These are phyloP conservation scores for Osedax frankpressi DNA, from an alignment of 2,888 invertebrate genomes.

Conservation along the genomic window DNA sequence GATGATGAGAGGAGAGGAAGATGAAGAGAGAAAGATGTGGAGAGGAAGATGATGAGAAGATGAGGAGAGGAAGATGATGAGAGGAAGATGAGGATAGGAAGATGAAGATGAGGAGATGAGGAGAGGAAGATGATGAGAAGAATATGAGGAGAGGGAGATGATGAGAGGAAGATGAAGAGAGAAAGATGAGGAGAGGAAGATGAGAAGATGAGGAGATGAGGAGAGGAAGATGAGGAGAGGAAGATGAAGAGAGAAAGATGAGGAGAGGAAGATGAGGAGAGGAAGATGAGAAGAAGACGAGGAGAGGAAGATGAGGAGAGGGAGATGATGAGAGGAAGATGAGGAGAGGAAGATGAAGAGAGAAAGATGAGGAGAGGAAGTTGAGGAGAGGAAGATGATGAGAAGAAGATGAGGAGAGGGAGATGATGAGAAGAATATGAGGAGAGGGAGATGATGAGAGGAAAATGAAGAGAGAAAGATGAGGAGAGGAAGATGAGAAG, in stretches of 20 bases:
- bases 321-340: not conserved
- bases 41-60: not conserved
- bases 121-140: not conserved
- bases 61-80: not conserved
- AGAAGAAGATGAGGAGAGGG: not conserved
- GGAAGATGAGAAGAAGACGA: not conserved
- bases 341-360: not conserved
- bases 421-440: not conserved
- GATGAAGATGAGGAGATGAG: not conserved
- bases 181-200: not conserved
- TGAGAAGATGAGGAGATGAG: not conserved
- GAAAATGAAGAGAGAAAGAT: not conserved
- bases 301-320: not conserved
- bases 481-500: not conserved
- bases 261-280: not conserved
- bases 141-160: not conserved
- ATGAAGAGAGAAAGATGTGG: not conserved
- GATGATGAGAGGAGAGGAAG: not conserved
- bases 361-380: not conserved
- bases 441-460: not conserved
- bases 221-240: not conserved
- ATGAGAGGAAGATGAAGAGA: not conserved
- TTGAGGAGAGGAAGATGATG: not conserved
- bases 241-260: not conserved
- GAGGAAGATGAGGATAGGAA: not conserved